A percentile compares a stretch with the other conserved stretches of the same genome.
phyloP scores from a whole-genome alignment of 2,113 vertebrate species.

The Channa maculata region DNA sequence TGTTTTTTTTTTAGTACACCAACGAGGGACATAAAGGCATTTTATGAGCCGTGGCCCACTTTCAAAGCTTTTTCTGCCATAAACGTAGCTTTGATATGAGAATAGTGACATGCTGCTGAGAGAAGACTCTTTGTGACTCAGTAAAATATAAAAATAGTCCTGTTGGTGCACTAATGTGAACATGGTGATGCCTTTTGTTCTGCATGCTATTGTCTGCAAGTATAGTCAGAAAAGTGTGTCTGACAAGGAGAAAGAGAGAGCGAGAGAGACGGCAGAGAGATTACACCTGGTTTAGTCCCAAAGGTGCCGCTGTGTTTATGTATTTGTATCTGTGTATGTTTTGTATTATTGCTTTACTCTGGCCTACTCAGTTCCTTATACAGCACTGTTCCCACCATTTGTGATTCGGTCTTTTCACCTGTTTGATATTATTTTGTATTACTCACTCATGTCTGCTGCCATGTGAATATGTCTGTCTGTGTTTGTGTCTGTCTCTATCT shows the following conservation, averaged over 20 bases:
- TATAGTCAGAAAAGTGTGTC: constrained; percentile 30
- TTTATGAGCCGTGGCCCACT: constrained; percentile 80
- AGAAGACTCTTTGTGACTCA: constrained; percentile 79
- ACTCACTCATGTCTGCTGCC: constrained; percentile 70
- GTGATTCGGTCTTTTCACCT: constrained; percentile 62
- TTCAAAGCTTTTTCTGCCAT: constrained; percentile 78
- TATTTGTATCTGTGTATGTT: constrained; percentile 46
- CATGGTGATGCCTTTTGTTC: constrained; percentile 72
- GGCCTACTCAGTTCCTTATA: constrained; percentile 54
- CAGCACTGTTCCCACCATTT: constrained; percentile 65
- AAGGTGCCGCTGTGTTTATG: constrained; percentile 30
- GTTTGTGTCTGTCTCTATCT: constrained; percentile 68
- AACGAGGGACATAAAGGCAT: constrained; percentile 70
- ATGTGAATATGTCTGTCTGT: constrained; percentile 65
- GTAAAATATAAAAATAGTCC: constrained; percentile 76
- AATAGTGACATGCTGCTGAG: constrained; percentile 74
- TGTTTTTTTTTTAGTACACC: constrained; percentile 61
- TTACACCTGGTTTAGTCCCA: constrained; percentile 58
- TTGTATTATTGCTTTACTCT: constrained; percentile 46
- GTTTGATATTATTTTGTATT: constrained; percentile 74
- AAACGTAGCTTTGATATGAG: constrained; percentile 79
- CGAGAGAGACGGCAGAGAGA: constrained; percentile 12
- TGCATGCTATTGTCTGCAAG: constrained; percentile 55
- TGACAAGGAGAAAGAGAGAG: constrained; percentile 2
- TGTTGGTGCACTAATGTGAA: constrained; percentile 71